These are phyloP conservation scores for Psittacula derbiana DNA, from an alignment of 2,797 vertebrate genomes.

Conservation along the genomic window DNA sequence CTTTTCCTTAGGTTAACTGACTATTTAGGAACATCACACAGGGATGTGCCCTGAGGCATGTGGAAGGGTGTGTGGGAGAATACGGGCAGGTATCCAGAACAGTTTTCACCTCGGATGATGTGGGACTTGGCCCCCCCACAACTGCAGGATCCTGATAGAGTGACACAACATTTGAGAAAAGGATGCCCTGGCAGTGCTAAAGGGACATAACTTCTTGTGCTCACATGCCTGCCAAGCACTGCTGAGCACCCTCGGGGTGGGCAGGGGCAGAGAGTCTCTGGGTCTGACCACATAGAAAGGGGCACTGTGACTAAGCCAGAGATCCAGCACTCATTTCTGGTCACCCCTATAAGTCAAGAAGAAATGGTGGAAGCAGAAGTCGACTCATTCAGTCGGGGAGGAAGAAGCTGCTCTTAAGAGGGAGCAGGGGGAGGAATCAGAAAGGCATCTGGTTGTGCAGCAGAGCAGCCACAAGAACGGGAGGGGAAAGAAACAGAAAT, in stretches of 20 bases:
- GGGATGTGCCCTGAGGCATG: not conserved
- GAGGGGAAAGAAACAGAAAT: not conserved
- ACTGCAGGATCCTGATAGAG: not conserved
- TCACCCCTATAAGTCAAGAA: not conserved
- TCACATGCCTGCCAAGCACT: not conserved
- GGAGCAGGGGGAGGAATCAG: not conserved
- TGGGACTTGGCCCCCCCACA: not conserved
- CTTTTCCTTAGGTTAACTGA: not conserved
- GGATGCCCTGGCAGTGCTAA: not conserved
- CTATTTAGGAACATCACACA: not conserved
- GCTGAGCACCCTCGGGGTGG: no score
- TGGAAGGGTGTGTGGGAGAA: not conserved
- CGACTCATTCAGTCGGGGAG: not conserved
- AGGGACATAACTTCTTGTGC: fast-evolving
- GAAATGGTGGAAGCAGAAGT: not conserved
- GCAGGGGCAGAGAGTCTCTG: not conserved
- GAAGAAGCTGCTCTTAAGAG: not conserved
- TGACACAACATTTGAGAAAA: not conserved
- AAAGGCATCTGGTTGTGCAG: not conserved
- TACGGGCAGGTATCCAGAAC: not conserved
- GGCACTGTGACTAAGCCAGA: not conserved
- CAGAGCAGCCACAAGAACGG: not conserved
- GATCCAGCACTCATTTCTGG: not conserved
- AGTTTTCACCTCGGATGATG: not conserved
- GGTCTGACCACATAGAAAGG: not conserved